Evolutionary conservation across 2,888 invertebrate species (phyloP).

Genomic region (Hermodice carunculata): DNA sequence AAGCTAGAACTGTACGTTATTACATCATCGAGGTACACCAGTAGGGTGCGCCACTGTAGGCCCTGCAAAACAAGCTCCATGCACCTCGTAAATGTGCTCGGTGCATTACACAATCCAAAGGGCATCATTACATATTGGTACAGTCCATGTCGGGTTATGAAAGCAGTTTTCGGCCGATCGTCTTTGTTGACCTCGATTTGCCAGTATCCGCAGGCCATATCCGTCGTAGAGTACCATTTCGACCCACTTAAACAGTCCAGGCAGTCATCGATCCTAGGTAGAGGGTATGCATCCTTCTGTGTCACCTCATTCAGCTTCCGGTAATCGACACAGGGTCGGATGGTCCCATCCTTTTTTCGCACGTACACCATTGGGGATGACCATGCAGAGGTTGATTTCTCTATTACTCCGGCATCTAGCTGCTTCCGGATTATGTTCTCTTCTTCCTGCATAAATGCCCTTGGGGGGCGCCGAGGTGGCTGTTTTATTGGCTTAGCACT

Average conservation of each 20-base stretch:
- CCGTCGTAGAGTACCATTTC: slow-evolving; percentile 16
- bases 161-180: slow-evolving; percentile 21
- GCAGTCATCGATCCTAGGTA: slow-evolving; percentile 3
- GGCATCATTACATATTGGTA: slow-evolving; percentile 26
- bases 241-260: slow-evolving; percentile 2
- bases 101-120: slow-evolving; percentile 28
- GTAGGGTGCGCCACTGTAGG: slow-evolving; percentile 3
- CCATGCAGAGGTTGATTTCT: neutral
- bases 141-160: slow-evolving; percentile 14
- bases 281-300: neutral
- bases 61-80: slow-evolving; percentile 17
- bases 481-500: slow-evolving; percentile 1
- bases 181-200: slow-evolving; percentile 18
- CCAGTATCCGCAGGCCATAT: slow-evolving; percentile 25
- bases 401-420: neutral
- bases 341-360: slow-evolving; percentile 2
- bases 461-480: neutral
- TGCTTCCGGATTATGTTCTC: neutral
- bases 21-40: slow-evolving; percentile 32
- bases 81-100: slow-evolving; percentile 25
- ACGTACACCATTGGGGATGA: slow-evolving; percentile 1
- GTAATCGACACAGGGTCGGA: slow-evolving; percentile 2
- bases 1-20: neutral
- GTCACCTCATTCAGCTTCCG: neutral
- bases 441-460: neutral